A percentile compares a stretch with the other conserved stretches of the same genome.
These are phyloP conservation scores for Lapara coniferarum DNA, from an alignment of 2,888 invertebrate species.

Conservation along the genomic window DNA sequence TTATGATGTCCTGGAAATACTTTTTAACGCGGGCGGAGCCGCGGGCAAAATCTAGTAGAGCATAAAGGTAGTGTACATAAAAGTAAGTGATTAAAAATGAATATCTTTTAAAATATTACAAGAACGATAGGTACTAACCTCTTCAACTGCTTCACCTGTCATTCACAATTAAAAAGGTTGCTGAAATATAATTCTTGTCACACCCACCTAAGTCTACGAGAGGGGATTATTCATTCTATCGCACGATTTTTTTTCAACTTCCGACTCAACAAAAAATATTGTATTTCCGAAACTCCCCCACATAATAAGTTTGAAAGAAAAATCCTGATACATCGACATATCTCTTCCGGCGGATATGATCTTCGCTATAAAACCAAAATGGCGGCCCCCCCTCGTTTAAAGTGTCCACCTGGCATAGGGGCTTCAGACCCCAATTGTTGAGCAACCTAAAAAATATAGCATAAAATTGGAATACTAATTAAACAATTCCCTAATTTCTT, in stretches of 20 bases:
- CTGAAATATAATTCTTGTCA: neutral
- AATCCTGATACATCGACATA: slow-evolving; percentile 22
- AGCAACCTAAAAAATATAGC: neutral
- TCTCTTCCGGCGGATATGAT: slow-evolving; percentile 60
- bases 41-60: too few relatives aligned
- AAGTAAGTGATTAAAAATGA: too few relatives aligned
- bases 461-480: neutral
- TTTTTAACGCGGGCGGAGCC: too few relatives aligned
- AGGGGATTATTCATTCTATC: slow-evolving; percentile 1
- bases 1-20: too few relatives aligned
- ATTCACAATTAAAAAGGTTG: neutral
- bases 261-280: slow-evolving; percentile 39
- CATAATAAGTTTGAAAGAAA: slow-evolving; percentile 26
- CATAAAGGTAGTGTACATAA: too few relatives aligned
- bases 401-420: slow-evolving; percentile 49
- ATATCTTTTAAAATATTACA: too few relatives aligned
- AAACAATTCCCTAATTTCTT: too few relatives aligned
- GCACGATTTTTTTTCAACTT: slow-evolving; percentile 28
- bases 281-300: slow-evolving; percentile 41
- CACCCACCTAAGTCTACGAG: neutral
- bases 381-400: slow-evolving; percentile 47
- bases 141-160: too few relatives aligned
- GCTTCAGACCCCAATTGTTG: slow-evolving; percentile 19
- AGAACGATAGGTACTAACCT: too few relatives aligned
- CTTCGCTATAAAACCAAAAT: slow-evolving; percentile 52